These are phyloP conservation scores for Scaptomyza pallida DNA, from an alignment of 1,140 invertebrate genomes.

Conservation along the genomic window DNA sequence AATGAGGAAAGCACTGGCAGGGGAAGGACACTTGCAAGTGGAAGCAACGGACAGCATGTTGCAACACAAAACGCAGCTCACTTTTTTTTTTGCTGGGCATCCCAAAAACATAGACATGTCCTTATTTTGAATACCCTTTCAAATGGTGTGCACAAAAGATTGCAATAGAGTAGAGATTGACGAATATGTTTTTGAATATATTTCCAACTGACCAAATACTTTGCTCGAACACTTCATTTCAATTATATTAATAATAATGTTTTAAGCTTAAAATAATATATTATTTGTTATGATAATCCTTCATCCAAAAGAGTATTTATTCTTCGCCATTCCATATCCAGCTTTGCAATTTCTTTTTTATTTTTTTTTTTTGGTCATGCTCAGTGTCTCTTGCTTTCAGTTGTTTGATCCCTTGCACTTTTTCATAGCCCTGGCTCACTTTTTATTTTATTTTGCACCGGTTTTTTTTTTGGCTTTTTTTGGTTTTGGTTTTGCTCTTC, in stretches of 20 bases:
- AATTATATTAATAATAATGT: no score
- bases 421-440: slow-evolving; percentile 59
- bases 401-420: slow-evolving; percentile 77
- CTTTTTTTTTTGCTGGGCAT: slow-evolving; percentile 41
- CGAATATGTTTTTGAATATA: no score
- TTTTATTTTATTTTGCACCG: slow-evolving; percentile 21
- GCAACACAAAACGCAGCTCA: slow-evolving; percentile 56
- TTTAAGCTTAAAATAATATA: no score
- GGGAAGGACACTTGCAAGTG: not conserved
- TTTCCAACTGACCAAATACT: no score
- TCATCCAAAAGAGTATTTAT: slow-evolving; percentile 11
- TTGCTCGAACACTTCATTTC: no score
- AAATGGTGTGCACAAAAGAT: no score
- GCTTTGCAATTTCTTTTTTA: slow-evolving; percentile 3
- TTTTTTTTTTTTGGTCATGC: slow-evolving; percentile 52
- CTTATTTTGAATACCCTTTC: not conserved
- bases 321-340: slow-evolving; percentile 14
- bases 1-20: not conserved
- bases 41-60: slow-evolving; percentile 17
- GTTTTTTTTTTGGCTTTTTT: slow-evolving; percentile 18
- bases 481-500: slow-evolving; percentile 3
- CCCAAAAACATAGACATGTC: not conserved
- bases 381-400: slow-evolving; percentile 57
- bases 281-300: no score
- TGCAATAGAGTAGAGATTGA: no score